Base-by-base conservation (phyloP, 1,140 invertebrate genomes). In the Monochamus saltuarius region DNA sequence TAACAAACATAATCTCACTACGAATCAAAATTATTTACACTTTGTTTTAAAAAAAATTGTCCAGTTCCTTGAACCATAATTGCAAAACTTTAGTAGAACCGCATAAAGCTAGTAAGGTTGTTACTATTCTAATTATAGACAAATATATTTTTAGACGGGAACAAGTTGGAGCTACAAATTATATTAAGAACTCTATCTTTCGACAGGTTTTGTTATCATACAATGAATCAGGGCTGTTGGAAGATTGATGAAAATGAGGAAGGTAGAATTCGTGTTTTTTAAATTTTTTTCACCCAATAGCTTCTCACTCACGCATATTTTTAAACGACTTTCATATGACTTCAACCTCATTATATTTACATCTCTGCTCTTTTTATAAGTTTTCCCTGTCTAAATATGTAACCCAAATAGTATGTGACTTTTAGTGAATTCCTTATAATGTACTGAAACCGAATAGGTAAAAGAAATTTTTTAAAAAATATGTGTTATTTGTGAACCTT, bases 241-340 rank as follows among this genome's bases (percentile, higher is more conserved):
- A 83, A 83, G 72, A 77, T 84, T 53, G 80, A 83, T 56, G 77
- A 81, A 7, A 77, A 83, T 36, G 80, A 84, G 54, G 82, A 81
- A 76, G 82, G 83, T 84, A 74, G 60, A 58, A 52, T 46, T 43
- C 6, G n/a, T 7, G 11, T n/a, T 56, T 10, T 52, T 29, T 47
- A 16, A 10, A 7, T 17, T 37, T 50, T 54, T 39, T 60, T 11
- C 22, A 19, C 6, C 10, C 19, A 11, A 29, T 10, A 35, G 11
- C 43, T 36, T 55, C 58, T 46, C 51, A 66, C 13, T 36, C 51
- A 46, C 14, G 16, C 16, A 46, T 22, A 13, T 67, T 51, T 51
- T 59, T 40, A 46, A 52, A 59, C 16, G 10, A 47, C 19, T 22
- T 10, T 47, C 45, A 19, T 9, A 47, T 47, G 14, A 16, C 39